Percentiles rank a stretch among this genome's conserved stretches.
Evolutionary conservation across 2,888 invertebrate genomes (phyloP).

Genomic region (Rhogogaster chlorosoma): DNA sequence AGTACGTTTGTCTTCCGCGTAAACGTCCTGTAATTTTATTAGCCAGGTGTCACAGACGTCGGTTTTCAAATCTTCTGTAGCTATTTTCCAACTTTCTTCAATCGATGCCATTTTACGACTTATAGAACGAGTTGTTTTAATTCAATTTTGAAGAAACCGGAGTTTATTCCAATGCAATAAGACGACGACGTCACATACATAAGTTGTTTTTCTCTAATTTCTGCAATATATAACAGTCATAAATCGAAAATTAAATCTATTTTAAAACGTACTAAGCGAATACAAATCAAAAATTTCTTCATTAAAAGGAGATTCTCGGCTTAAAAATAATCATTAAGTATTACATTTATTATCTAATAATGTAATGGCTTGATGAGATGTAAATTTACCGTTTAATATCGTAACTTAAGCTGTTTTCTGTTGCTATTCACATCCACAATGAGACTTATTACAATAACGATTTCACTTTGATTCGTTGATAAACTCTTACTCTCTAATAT

Average conservation of each 20-base stretch:
- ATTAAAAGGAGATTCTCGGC: neutral
- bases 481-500: neutral
- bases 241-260: neutral
- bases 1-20: slow-evolving; percentile 77
- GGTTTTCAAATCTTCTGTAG: slow-evolving; percentile 71
- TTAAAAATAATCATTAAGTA: neutral
- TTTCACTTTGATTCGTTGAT: neutral
- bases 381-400: neutral
- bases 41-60: slow-evolving; percentile 76
- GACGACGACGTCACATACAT: slow-evolving; percentile 23
- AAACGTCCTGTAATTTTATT: slow-evolving; percentile 73
- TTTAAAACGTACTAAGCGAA: neutral
- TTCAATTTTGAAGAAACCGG: neutral
- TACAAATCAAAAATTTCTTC: neutral
- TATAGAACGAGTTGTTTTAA: neutral
- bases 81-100: slow-evolving; percentile 75
- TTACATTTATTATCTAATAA: neutral
- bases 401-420: neutral
- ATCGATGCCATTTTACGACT: slow-evolving; percentile 66
- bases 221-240: slow-evolving; percentile 1
- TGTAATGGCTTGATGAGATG: neutral
- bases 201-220: slow-evolving; percentile 3
- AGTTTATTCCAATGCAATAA: slow-evolving; percentile 11
- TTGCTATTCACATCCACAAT: neutral
- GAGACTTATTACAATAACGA: neutral